Base-by-base conservation (phyloP, 2,113 vertebrate species). In the Chinchilla lanigera region DNA sequence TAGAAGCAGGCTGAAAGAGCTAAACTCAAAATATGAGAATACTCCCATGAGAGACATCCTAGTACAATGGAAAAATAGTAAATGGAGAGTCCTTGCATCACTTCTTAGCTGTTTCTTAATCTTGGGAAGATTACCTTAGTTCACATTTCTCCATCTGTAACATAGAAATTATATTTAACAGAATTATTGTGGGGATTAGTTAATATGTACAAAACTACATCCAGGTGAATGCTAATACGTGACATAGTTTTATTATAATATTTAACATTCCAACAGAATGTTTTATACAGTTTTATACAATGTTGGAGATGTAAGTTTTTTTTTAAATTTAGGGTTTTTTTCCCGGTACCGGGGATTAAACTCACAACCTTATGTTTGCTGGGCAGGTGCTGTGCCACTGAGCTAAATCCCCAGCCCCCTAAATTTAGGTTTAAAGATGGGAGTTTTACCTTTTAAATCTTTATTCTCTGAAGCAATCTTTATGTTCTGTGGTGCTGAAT, bases 241-340 rank as follows among this genome's bases (percentile, higher is more conserved):
- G 71, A 50, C 30, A 47, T 88, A 94, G 63, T 24, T 88, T 89
- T 91, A 47, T 26, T 41, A 47, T 10, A 52, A 1, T 96, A 65
- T 90, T 96, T 84, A 83, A 50, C 33, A 60, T 91, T 38, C 54
- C 60, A 71, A 5, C 12, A 81, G n/a, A 63, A 30, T 85, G n/a
- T 20, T 89, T 85, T 52, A 69, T 69, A n/a, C 80, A 93, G 77
- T 88, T 80, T 75, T 77, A n/a, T n/a, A 82, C 35, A 94, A 83
- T 33, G 86, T 30, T 94, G 75, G 56, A 65, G 35, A 73, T 44
- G 33, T 2, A 19, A 12, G 17, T 67, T 30, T 28, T 78, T 90
- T 80, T 83, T n/a, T n/a, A n/a, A n/a, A n/a, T n/a, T n/a, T n/a
- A n/a, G n/a, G n/a, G n/a, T n/a, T n/a, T n/a, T n/a, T n/a, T n/a